Evolutionary conservation across 2,888 invertebrate genomes (phyloP).

Genomic region (Himalopsyche anomala): DNA sequence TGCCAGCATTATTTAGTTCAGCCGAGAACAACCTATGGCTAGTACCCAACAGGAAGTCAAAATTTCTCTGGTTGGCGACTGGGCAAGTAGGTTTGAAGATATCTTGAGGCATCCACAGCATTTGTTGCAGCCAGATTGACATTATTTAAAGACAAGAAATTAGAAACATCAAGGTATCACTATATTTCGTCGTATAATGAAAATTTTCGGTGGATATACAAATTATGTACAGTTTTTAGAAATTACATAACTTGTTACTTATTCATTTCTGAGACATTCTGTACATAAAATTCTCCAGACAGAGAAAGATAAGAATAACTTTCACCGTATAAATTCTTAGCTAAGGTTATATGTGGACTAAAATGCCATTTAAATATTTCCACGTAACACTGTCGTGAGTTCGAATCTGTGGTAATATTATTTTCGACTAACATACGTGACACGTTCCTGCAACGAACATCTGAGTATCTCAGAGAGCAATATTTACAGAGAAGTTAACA

Average conservation of each 20-base stretch:
- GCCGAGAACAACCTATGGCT: too few species aligned
- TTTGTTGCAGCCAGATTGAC: too few species aligned
- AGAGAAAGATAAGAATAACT: conserved; percentile 22
- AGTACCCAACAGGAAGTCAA: too few species aligned
- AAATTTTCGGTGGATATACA: too few species aligned
- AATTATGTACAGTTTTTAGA: too few species aligned
- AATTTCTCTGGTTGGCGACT: too few species aligned
- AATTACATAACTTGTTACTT: not conserved
- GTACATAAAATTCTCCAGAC: not conserved
- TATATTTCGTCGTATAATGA: too few species aligned
- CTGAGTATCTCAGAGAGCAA: not conserved
- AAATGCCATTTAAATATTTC: conserved; percentile 27
- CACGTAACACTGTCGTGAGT: conserved; percentile 21
- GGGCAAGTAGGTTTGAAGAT: too few species aligned
- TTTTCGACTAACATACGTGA: not conserved
- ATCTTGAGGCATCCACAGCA: too few species aligned
- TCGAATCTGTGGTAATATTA: conserved; percentile 21
- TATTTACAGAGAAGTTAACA: conserved; percentile 26
- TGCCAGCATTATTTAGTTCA: too few species aligned
- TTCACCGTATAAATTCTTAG: conserved; percentile 17
- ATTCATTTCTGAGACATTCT: not conserved
- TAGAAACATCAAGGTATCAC: too few species aligned
- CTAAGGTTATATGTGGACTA: not conserved
- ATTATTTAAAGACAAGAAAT: too few species aligned
- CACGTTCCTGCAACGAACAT: conserved; percentile 5